Evolutionary conservation across 2,888 invertebrate genomes (phyloP).

Genomic region (Slavum lentiscoides): DNA sequence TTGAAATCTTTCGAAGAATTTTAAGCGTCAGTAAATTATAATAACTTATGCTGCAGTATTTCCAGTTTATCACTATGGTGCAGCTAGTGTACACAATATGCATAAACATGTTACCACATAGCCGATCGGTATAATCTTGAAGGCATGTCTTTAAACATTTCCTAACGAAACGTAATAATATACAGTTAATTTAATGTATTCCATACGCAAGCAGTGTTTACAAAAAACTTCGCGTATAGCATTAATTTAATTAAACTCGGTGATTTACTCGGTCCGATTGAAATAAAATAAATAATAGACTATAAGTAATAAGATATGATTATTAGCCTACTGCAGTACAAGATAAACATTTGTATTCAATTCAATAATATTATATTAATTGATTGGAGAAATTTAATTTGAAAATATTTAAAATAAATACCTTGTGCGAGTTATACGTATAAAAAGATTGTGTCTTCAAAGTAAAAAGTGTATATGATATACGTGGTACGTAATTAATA

Average conservation of each 20-base stretch:
- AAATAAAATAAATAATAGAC: not conserved
- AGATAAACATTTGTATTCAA: not conserved
- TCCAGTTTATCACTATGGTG: not conserved
- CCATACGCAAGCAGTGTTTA: not conserved
- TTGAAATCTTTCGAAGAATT: not conserved
- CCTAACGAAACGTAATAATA: not conserved
- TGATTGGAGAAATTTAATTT: not conserved
- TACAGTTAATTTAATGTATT: not conserved
- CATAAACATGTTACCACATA: not conserved
- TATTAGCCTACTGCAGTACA: not conserved
- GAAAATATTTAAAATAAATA: too few relatives aligned
- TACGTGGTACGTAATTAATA: too few relatives aligned
- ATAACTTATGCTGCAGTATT: too few relatives aligned
- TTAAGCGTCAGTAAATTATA: not conserved
- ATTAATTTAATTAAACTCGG: conserved; percentile 8
- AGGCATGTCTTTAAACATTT: not conserved
- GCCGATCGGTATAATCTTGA: not conserved
- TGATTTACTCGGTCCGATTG: not conserved
- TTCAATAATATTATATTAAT: not conserved
- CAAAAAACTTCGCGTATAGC: not conserved
- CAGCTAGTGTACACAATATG: not conserved
- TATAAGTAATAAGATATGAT: too few relatives aligned
- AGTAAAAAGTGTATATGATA: too few relatives aligned
- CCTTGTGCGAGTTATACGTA: too few relatives aligned
- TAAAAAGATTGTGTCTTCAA: too few relatives aligned